These are phyloP conservation scores for Meiosimyza platycephala DNA, from an alignment of 2,888 invertebrate genomes.

Conservation along the genomic window DNA sequence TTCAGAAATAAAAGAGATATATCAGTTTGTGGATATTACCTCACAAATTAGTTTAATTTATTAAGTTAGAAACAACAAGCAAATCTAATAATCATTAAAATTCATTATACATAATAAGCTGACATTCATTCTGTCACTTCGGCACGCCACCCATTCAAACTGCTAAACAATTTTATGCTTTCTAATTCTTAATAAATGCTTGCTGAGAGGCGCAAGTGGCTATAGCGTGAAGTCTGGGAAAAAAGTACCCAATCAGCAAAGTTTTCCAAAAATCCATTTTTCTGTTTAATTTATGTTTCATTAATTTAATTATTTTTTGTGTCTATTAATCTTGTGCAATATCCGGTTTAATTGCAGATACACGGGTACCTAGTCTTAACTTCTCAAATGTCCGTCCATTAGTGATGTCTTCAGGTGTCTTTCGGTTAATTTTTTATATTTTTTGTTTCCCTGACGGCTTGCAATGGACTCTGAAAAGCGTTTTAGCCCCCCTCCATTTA, in stretches of 20 bases:
- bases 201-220: conserved; percentile 5
- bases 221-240: conserved; percentile 1
- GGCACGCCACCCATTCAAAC: no score
- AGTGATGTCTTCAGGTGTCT: background rate
- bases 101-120: no score
- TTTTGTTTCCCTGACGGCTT: background rate
- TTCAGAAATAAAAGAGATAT: no score
- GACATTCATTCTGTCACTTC: no score
- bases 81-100: no score
- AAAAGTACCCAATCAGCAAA: background rate
- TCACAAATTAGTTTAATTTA: no score
- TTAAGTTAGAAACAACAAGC: no score
- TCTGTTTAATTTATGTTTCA: background rate
- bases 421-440: background rate
- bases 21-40: no score
- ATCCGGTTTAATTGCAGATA: no score
- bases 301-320: background rate
- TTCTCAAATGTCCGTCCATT: no score
- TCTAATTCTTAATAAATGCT: conserved; percentile 34
- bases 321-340: no score
- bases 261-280: background rate
- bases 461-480: background rate
- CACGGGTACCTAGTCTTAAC: no score
- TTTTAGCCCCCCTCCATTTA: background rate
- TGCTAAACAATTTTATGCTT: conserved; percentile 40